phyloP scores from a whole-genome alignment of 2,797 vertebrate species.

The Serranus cabrilla region DNA sequence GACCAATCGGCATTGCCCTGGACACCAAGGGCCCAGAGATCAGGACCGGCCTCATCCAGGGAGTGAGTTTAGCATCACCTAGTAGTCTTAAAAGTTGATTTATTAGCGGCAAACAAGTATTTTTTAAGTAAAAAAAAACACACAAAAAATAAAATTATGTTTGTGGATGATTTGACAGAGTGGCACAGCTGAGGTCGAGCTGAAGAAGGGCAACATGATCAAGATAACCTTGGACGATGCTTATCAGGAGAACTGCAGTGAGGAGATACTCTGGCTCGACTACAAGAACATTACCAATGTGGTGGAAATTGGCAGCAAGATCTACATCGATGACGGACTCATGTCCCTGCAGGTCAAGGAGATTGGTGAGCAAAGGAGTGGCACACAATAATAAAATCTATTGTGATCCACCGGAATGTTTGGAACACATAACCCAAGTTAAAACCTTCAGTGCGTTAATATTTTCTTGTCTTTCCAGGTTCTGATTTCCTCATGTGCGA shows the following conservation, averaged over 20 bases:
- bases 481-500: constrained; percentile 90
- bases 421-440: not conserved
- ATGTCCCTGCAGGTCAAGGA: constrained; percentile 94
- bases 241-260: constrained; percentile 92
- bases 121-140: not conserved
- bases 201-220: constrained; percentile 91
- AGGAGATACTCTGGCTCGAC: constrained; percentile 93
- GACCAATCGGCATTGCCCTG: constrained; percentile 95
- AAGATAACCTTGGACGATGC: constrained; percentile 93
- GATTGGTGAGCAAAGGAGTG: constrained; percentile 85
- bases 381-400: not conserved
- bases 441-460: not conserved
- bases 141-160: not conserved
- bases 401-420: not conserved
- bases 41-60: constrained; percentile 96
- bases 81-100: not conserved
- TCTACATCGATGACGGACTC: constrained; percentile 98
- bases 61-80: constrained; percentile 85
- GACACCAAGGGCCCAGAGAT: constrained; percentile 99
- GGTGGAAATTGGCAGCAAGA: constrained; percentile 93
- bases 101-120: not conserved
- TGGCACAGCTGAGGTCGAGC: constrained; percentile 95
- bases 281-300: constrained; percentile 97
- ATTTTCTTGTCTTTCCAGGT: constrained; percentile 77
- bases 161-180: constrained; percentile 84